A percentile compares a stretch with the other conserved stretches of the same genome.
These are phyloP conservation scores for Luehdorfia chinensis DNA, from an alignment of 1,140 invertebrate species.

Conservation along the genomic window DNA sequence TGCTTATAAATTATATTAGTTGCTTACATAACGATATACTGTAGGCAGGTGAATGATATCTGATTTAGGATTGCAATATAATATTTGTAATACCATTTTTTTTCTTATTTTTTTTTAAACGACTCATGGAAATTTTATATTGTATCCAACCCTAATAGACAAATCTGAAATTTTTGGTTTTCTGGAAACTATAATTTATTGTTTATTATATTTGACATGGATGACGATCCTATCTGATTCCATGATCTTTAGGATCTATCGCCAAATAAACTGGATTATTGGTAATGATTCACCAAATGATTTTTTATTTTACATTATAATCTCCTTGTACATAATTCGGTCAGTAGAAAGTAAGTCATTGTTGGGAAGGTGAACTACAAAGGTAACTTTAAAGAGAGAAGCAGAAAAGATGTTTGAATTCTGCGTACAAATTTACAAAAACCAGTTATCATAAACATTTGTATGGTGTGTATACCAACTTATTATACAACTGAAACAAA, in stretches of 20 bases:
- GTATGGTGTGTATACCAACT: too few relatives aligned
- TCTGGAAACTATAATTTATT: not conserved
- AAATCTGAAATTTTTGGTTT: not conserved
- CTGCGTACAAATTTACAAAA: too few relatives aligned
- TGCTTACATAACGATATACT: slow-evolving; percentile 12
- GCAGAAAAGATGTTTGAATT: too few relatives aligned
- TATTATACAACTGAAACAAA: too few relatives aligned
- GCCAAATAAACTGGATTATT: not conserved
- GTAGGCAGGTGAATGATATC: slow-evolving; percentile 9
- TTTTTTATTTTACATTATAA: not conserved
- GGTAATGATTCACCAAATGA: not conserved
- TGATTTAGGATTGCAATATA: slow-evolving; percentile 12
- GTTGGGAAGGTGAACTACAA: too few relatives aligned
- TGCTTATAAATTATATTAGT: slow-evolving; percentile 19
- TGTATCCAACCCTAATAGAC: too few relatives aligned
- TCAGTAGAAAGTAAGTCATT: too few relatives aligned
- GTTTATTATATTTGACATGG: not conserved
- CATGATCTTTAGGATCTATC: not conserved
- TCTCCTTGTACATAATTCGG: too few relatives aligned
- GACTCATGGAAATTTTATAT: too few relatives aligned
- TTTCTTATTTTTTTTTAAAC: slow-evolving; percentile 4
- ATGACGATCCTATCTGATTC: not conserved
- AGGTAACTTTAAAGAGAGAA: too few relatives aligned
- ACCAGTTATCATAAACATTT: too few relatives aligned
- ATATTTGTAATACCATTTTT: slow-evolving; percentile 8